Evolutionary conservation across 2,888 invertebrate species (phyloP), one percentile per base, ranked within the genome.

Genomic region (Digitonthophagus gazella): DNA sequence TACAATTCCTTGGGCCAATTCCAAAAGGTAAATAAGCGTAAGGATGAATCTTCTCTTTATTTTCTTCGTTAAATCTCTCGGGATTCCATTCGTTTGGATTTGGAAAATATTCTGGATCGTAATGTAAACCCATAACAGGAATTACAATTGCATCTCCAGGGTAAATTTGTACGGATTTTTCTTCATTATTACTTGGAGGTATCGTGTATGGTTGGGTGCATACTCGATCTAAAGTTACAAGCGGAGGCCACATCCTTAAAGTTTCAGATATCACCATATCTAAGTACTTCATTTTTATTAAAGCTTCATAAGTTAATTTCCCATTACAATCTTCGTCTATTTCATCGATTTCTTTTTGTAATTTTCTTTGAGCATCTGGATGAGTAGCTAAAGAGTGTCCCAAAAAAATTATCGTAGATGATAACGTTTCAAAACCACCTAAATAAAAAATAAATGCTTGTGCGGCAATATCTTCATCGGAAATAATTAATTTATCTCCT

Each of bases 371-470:
- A 0, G 88, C 78, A 0, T 89, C 87, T 16, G 85, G 84, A 79
- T 89, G 84, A 2, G 85, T 66, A 18, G 88, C 87, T 16, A 90
- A 75, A 77, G 89, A 89, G 61, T 88, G 84, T 0, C 86, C 79
- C 0, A 85, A 76, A 70, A 89, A 88, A 0, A 82, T 83, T 75
- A 86, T 81, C 2, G 83, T 74, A 67, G 82, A 82, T 0, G 86
- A 83, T 0, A 84, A 82, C 0, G 84, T 81, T 56, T 86, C 86
- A 71, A 85, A 86, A 2, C 86, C 87, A 28, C 84, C 86, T 1
- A 86, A 78, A 77, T 86, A 86, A 79, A 86, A 86, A 2, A 86
- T 72, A 2, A 86, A 72, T 8, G 84, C 85, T 79, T 89, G 89
- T 0, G 88, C 86, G 0, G 86, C 84, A 11, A 89, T 82, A 67